Conservation (phyloP, 1,140 invertebrate species). For the Oscheius sp. region DNA sequence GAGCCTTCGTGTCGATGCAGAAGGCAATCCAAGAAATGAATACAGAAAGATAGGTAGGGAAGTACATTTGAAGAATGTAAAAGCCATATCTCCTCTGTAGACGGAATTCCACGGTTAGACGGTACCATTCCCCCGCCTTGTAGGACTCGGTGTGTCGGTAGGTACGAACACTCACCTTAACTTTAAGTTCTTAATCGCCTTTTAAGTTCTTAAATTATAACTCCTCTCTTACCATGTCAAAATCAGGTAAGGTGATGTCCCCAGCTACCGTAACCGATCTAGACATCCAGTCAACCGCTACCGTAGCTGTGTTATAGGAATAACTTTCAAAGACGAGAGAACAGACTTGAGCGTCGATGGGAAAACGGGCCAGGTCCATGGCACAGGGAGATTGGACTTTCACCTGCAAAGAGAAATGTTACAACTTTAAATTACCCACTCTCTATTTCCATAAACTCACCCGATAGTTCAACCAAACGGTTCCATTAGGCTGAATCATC, state of each 20-base stretch:
- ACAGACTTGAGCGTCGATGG: slow-evolving; percentile 53
- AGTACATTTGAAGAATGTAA: slow-evolving; percentile 51
- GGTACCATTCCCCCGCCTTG: slow-evolving; percentile 60
- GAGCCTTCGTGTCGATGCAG: slow-evolving; percentile 57
- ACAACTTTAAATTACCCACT: neutral
- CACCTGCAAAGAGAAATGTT: slow-evolving; percentile 46
- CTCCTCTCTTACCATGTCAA: slow-evolving; percentile 27
- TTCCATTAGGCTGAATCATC: slow-evolving; percentile 58
- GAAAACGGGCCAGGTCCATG: slow-evolving; percentile 54
- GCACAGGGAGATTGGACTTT: slow-evolving; percentile 56
- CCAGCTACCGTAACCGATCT: slow-evolving; percentile 49
- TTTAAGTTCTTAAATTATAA: neutral
- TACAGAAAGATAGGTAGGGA: slow-evolving; percentile 57
- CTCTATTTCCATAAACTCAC: slow-evolving; percentile 30
- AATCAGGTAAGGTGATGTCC: slow-evolving; percentile 51
- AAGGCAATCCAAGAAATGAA: slow-evolving; percentile 60
- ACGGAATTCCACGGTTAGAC: slow-evolving; percentile 53
- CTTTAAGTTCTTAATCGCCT: too few relatives aligned
- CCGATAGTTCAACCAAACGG: slow-evolving; percentile 59
- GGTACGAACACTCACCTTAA: neutral
- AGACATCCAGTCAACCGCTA: slow-evolving; percentile 56
- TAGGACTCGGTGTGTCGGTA: slow-evolving; percentile 43
- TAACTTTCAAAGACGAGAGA: slow-evolving; percentile 56
- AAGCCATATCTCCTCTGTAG: slow-evolving; percentile 56
- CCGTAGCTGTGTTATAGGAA: slow-evolving; percentile 59